Base-by-base conservation (phyloP, 2,113 vertebrate species). In the Felis catus region DNA sequence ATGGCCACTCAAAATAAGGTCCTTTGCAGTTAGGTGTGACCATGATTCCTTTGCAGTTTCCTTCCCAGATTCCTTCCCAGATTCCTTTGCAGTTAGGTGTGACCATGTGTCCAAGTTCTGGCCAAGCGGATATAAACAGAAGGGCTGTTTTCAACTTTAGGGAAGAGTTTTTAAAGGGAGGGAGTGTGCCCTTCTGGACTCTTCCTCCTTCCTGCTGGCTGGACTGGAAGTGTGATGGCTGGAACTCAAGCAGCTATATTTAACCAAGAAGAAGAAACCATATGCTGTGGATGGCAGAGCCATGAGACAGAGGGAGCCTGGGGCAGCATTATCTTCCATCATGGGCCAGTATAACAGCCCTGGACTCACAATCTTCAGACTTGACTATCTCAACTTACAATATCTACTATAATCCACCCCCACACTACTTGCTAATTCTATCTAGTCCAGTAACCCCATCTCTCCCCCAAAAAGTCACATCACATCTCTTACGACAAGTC, bases 51-150 rank as follows among this genome's bases (percentile, higher is more conserved):
- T 45, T 45, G 45, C 45, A 45, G 45, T 45, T 45, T 45, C 1
- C 45, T 91, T 97, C 85, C 81, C 58, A 91, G 70, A 81, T 39
- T 55, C 21, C 53, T 91, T 97, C 85, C 81, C 58, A 91, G 70
- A 81, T 39, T 55, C 21, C 53, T 84, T 48, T 63, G 73, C 48
- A 87, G 48, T 55, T 55, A 61, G 7, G 19, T 27, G 7, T 70
- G 81, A 63, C 27, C 33, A 66, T 27, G 39, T 33, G 68, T 83
- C 63, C 82, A 90, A 79, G 39, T 14, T 53, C 68, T 63, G 15
- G 53, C n/a, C 55, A 45, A 66, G 3, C 5, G 4, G 41, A 51
- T 73, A 87, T 9, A 48, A 79, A 63, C 61, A 92, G 73, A 80
- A 84, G 18, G 41, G 41, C 6, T 33, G 16, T 65, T 65, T 91